phyloP scores from a whole-genome alignment of 2,113 vertebrate genomes.

The Tetrao urogallus region DNA sequence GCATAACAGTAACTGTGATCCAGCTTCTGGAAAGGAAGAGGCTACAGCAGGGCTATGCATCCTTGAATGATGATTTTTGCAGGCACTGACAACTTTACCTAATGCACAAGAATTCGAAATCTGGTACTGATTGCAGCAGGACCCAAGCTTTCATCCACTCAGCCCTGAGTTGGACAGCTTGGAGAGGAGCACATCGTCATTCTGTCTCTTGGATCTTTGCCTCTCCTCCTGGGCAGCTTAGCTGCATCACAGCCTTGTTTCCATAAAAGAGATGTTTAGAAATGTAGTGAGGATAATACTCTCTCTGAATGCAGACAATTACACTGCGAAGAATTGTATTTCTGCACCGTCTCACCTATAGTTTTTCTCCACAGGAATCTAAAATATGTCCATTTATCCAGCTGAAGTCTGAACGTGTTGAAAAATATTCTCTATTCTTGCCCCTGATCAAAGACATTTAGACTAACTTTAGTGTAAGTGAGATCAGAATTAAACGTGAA shows the following conservation, averaged over 20 bases:
- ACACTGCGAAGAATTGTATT: neutral
- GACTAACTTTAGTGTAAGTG: neutral
- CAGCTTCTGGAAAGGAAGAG: neutral
- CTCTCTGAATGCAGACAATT: neutral
- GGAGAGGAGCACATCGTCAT: neutral
- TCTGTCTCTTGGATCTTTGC: neutral
- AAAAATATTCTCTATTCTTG: neutral
- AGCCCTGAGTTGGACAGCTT: neutral
- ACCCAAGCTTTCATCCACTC: accelerated
- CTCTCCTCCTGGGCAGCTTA: neutral
- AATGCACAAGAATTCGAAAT: neutral
- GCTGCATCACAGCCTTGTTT: neutral
- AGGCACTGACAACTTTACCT: neutral
- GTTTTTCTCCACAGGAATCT: neutral
- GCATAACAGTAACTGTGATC: neutral
- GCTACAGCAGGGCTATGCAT: neutral
- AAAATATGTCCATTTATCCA: neutral
- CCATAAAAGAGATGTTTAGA: neutral
- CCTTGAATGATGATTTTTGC: neutral
- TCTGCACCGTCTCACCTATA: neutral
- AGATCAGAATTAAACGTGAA: neutral
- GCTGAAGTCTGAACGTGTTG: neutral
- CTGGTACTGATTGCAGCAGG: neutral
- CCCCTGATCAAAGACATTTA: neutral
- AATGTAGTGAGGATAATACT: neutral